Conservation (phyloP, 2,888 invertebrate species). For the Octodonta nipae region DNA sequence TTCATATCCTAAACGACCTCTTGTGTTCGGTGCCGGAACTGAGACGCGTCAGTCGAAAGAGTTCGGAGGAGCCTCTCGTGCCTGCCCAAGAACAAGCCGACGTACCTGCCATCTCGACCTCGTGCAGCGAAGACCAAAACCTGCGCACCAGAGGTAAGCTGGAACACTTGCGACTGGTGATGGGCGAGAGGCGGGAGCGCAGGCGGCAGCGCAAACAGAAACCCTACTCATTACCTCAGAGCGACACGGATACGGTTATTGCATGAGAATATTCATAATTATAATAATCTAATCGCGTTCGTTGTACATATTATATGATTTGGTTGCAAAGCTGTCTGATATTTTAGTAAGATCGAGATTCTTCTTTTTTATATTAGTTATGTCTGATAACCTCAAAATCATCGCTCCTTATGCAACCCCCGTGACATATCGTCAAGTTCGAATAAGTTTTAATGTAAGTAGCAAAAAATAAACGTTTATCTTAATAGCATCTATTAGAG, state of each 20-base stretch:
- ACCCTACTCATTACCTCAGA: slow-evolving; percentile 47
- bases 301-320: too few relatives aligned
- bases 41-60: slow-evolving; percentile 26
- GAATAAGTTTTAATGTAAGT: too few relatives aligned
- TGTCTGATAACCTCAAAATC: too few relatives aligned
- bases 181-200: slow-evolving; percentile 78
- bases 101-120: slow-evolving; percentile 16
- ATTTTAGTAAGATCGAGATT: too few relatives aligned
- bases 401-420: too few relatives aligned
- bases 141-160: slow-evolving; percentile 55
- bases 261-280: too few relatives aligned
- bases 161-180: slow-evolving; percentile 72
- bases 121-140: slow-evolving; percentile 32
- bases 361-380: too few relatives aligned
- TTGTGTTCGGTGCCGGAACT: slow-evolving; percentile 65
- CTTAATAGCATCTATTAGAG: too few relatives aligned
- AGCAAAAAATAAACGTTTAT: too few relatives aligned
- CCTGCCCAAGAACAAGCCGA: slow-evolving; percentile 32
- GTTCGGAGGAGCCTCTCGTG: slow-evolving; percentile 22
- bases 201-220: slow-evolving; percentile 64
- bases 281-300: too few relatives aligned
- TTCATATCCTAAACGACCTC: slow-evolving; percentile 88
- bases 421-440: too few relatives aligned
- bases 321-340: too few relatives aligned
- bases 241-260: slow-evolving; percentile 35